phyloP scores from a whole-genome alignment of 2,797 vertebrate genomes.

The Notolepis coatsorum region DNA sequence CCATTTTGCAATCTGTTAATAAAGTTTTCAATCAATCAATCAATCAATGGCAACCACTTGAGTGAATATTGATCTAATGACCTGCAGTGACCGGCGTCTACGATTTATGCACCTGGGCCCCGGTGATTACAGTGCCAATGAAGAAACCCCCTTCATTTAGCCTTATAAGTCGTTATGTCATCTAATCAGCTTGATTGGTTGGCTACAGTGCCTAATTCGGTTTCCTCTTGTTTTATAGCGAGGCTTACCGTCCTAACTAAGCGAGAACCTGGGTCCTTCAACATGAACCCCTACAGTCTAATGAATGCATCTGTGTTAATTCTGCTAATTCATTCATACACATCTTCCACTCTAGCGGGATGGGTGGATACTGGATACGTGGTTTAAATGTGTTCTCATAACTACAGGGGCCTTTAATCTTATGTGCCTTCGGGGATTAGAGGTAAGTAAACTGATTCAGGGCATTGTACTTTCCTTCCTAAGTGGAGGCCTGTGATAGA shows the following conservation, averaged over 20 bases:
- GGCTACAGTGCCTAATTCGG: not conserved
- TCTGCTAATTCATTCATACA: not conserved
- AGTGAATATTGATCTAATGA: too few species aligned
- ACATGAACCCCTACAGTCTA: not conserved
- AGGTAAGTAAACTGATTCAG: not conserved
- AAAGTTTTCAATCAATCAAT: too few species aligned
- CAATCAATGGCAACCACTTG: too few species aligned
- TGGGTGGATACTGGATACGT: not conserved
- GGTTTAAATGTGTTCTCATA: slow-evolving; percentile 1
- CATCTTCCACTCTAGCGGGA: not conserved
- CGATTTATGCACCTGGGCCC: too few species aligned
- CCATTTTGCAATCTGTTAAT: too few species aligned
- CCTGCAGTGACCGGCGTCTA: too few species aligned
- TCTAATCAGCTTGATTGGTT: not conserved
- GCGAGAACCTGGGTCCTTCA: not conserved
- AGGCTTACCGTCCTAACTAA: not conserved
- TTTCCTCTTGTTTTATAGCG: not conserved
- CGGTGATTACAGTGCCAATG: too few species aligned
- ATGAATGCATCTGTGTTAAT: not conserved
- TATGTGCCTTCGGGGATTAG: not conserved
- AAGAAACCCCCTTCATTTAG: too few species aligned
- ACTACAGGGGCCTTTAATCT: slow-evolving; percentile 10
- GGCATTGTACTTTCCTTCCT: not conserved
- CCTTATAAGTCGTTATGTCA: not conserved
- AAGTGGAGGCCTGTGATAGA: not conserved